Percentiles rank a stretch among this genome's conserved stretches.
Evolutionary conservation across 2,797 vertebrate genomes (phyloP).

Genomic region (Presbytis comata): DNA sequence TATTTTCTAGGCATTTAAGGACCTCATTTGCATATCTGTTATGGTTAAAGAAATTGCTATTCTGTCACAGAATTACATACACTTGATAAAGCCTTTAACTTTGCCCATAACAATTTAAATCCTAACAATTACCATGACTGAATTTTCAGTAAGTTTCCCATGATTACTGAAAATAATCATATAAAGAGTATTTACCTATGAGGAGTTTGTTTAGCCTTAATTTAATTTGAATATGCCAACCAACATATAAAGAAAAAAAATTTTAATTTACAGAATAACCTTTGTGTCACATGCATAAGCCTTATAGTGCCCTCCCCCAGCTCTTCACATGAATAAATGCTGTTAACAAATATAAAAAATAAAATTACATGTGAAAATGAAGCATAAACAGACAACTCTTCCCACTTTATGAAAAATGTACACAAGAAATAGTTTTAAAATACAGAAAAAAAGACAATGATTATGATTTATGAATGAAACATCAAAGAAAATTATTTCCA

Average conservation of each 20-base stretch:
- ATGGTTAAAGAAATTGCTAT: slow-evolving; percentile 32
- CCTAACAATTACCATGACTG: slow-evolving; percentile 45
- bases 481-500: slow-evolving; percentile 69
- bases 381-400: slow-evolving; percentile 65
- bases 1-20: slow-evolving; percentile 38
- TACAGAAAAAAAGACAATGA: slow-evolving; percentile 79
- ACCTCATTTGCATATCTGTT: neutral
- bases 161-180: slow-evolving; percentile 33
- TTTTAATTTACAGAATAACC: slow-evolving; percentile 61
- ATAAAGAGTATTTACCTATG: slow-evolving; percentile 7
- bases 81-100: slow-evolving; percentile 45
- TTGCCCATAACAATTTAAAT: slow-evolving; percentile 55
- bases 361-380: slow-evolving; percentile 79
- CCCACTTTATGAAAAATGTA: slow-evolving; percentile 71
- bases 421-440: slow-evolving; percentile 69
- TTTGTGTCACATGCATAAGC: slow-evolving; percentile 54
- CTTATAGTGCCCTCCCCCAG: slow-evolving; percentile 14
- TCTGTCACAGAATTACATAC: slow-evolving; percentile 57
- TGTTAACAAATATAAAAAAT: slow-evolving; percentile 69
- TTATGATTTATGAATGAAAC: slow-evolving; percentile 71
- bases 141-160: slow-evolving; percentile 22
- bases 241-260: slow-evolving; percentile 52
- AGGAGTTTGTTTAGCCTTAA: slow-evolving; percentile 26
- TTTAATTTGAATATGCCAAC: slow-evolving; percentile 57
- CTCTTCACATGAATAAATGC: slow-evolving; percentile 70